Base-by-base conservation (phyloP, 64 coral and sea anemone genomes). In the Montipora sp. region DNA sequence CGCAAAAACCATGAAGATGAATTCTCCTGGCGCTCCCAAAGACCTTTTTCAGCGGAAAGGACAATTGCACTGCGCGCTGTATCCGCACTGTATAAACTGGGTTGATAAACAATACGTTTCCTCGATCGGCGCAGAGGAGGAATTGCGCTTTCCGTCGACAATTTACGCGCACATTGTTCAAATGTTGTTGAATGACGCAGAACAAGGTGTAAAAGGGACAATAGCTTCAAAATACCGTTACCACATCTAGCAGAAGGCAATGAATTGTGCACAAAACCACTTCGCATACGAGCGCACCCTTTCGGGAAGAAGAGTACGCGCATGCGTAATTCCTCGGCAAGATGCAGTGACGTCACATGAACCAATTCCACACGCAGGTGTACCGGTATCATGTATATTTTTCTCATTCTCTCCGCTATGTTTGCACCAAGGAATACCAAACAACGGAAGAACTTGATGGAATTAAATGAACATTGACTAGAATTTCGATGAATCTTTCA, bases 271-370 rank as follows among this genome's bases (percentile, higher is more conserved):
- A 48, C 82, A 47, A 85, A 71, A 69, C 7, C 65, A 12, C 45
- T 23, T 51, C 4, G 65, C 82, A 51, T 85, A 61, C 45, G 71
- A 85, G 63, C 82, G 82, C 82, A 71, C 82, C 82, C 82, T 71
- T 83, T 67, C 9, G 73, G 36, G 0, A 3, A 47, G 16, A 6
- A 75, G 73, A 44, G 43, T 4, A 1, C 5, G 75, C 75, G 61
- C 82, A 85, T 85, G 82, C 19, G 82, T 21, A 20, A 1, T 85
- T 15, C 8, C 13, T 8, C 0, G 7, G 47, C 7, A 19, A 85
- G 65, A 45, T 85, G 66, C 5, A 47, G 59, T 85, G 82, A 85
- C 63, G 82, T 85, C 82, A 85, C 65, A 70, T 49, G 65, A 85
- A 63, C 71, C 82, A 85, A 70, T 85, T 85, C 65, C 18, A 18